Conservation (phyloP, 2,797 vertebrate genomes). For the Sebastes kiyomatsui region DNA sequence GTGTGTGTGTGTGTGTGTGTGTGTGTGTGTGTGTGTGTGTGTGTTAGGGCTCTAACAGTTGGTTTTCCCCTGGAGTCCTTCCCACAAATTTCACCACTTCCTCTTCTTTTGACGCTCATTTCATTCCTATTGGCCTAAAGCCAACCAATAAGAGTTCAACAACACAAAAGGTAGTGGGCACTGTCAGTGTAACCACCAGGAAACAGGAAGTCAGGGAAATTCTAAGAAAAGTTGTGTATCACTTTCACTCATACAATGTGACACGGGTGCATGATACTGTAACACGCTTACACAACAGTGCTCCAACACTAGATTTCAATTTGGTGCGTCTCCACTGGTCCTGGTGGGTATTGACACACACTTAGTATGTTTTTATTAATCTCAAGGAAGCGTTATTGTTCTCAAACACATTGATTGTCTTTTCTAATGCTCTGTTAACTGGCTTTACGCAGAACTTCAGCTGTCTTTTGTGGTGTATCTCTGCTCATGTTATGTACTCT, state of each 20-base stretch:
- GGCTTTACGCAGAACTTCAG: background rate
- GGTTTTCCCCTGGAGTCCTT: conserved; percentile 78
- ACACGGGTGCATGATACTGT: conserved; percentile 12
- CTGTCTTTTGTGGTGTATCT: background rate
- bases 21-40: background rate
- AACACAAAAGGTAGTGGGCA: conserved; percentile 67
- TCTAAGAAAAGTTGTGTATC: conserved; percentile 62
- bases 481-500: conserved; percentile 13
- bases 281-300: conserved; percentile 29
- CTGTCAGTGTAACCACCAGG: conserved; percentile 68
- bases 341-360: conserved; percentile 33
- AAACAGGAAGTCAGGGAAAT: conserved; percentile 82
- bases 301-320: conserved; percentile 1
- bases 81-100: conserved; percentile 78
- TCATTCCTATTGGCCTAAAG: conserved; percentile 60
- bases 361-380: background rate
- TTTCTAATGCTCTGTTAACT: background rate
- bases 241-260: conserved; percentile 68
- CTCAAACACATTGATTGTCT: background rate
- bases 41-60: conserved; percentile 54
- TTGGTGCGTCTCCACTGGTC: background rate
- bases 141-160: conserved; percentile 74
- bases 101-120: conserved; percentile 59
- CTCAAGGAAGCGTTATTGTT: background rate
- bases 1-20: background rate